phyloP scores from a whole-genome alignment of 2,797 vertebrate species.

The Rhabdomys pumilio region DNA sequence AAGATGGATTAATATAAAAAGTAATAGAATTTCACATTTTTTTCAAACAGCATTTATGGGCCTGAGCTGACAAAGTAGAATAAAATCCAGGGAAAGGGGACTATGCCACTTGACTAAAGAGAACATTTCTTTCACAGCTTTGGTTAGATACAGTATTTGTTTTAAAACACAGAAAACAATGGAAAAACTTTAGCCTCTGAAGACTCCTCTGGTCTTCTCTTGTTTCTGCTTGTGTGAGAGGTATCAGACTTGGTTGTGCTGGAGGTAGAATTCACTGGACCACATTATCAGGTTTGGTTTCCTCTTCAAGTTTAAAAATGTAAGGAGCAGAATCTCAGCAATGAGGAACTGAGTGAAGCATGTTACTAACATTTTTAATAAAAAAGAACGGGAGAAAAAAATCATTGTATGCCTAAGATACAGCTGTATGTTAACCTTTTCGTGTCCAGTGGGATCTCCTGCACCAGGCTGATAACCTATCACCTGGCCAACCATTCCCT shows the following conservation, averaged over 20 bases:
- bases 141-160: constrained; percentile 44
- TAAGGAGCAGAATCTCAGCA: constrained; percentile 35
- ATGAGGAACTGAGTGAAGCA: constrained; percentile 6
- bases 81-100: neutral
- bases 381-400: neutral
- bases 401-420: neutral
- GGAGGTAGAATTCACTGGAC: constrained; percentile 78
- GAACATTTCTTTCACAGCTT: constrained; percentile 59
- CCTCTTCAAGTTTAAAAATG: constrained; percentile 63
- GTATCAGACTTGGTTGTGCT: constrained; percentile 54
- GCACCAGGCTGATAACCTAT: neutral
- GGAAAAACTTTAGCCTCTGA: constrained; percentile 49
- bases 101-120: neutral
- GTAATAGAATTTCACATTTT: constrained; percentile 26
- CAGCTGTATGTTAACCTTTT: neutral
- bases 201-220: constrained; percentile 22
- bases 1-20: constrained; percentile 52
- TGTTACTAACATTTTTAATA: neutral
- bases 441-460: neutral
- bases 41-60: constrained; percentile 26
- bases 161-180: constrained; percentile 38
- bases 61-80: constrained; percentile 21
- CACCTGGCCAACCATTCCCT: neutral
- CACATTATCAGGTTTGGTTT: constrained; percentile 64
- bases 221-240: constrained; percentile 69